Base-by-base conservation (phyloP, 2,113 vertebrate genomes). In the Apus apus region DNA sequence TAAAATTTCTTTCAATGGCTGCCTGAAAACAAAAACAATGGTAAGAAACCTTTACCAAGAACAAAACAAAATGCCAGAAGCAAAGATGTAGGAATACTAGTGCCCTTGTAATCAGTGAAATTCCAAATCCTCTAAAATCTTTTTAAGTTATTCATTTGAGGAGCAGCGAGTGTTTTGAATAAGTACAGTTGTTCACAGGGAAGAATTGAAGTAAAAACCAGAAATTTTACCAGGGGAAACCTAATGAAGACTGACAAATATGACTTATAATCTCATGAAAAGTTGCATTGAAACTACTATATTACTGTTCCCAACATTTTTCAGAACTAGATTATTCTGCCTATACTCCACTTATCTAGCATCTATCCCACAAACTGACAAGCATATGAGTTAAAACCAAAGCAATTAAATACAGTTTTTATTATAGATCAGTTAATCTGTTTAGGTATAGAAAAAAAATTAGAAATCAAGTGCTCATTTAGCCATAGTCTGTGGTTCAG, bases 281-380 rank as follows among this genome's bases (percentile, higher is more conserved):
- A 40, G 5, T 27, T 74, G 1, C 5, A 48, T 2, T 1, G 1
- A 75, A 8, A 13, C 2, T 4, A 9, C 12, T 8, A 9, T 48
- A 40, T 30, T 57, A 58, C 2, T 62, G 11, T 46, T 84, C 4
- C 26, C 27, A 1, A 29, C 8, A 30, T 4, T 30, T 54, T 90
- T 67, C 56, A 56, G 51, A 83, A 80, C 1, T 3, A 15, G 15
- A 46, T 48, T 61, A 17, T 88, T 70, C 66, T 83, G 29, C 8
- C 15, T 76, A 6, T 11, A 30, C 7, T 80, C 40, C 76, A 4
- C 0, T 73, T 66, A n/a, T 9, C 17, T 36, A 80, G 8, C 12
- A 79, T 61, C 80, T 80, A 16, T n/a, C 18, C 21, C 32, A 53
- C 18, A 74, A 61, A 58, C 3, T 19, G 17, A 6, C 2, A 54